Evolutionary conservation across 2,113 vertebrate genomes (phyloP).

Genomic region (Polyodon spathula): DNA sequence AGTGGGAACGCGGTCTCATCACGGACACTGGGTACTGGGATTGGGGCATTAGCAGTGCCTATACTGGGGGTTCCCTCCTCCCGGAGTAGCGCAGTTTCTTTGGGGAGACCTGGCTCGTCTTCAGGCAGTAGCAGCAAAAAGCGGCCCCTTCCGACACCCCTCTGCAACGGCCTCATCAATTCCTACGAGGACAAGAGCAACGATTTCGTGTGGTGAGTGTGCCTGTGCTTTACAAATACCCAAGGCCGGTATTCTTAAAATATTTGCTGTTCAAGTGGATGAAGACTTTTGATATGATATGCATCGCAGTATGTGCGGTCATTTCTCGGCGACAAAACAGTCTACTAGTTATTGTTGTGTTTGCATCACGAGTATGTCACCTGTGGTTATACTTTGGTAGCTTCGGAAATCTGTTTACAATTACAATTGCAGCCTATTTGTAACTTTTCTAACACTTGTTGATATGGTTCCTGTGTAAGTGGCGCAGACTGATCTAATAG

Average conservation of each 20-base stretch:
- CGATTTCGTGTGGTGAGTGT: conserved; percentile 90
- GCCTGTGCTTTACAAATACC: too few species aligned
- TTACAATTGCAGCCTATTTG: too few species aligned
- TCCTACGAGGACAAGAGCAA: conserved; percentile 98
- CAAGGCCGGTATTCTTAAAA: too few species aligned
- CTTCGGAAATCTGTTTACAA: too few species aligned
- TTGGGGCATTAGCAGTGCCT: conserved; percentile 39
- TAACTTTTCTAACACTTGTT: too few species aligned
- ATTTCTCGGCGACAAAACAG: conserved; percentile 5
- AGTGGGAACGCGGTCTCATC: conserved; percentile 47
- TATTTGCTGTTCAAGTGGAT: too few species aligned
- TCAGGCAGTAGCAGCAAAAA: conserved; percentile 59
- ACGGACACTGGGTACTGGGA: conserved; percentile 35
- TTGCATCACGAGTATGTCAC: too few species aligned
- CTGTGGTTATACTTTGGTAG: too few species aligned
- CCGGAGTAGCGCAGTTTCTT: conserved; percentile 34
- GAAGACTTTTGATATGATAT: too few species aligned
- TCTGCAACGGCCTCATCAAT: conserved; percentile 89
- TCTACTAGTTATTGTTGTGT: too few species aligned
- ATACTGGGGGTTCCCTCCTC: conserved; percentile 38
- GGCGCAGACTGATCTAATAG: too few species aligned
- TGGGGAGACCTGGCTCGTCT: conserved; percentile 43
- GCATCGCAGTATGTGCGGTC: not conserved
- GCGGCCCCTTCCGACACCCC: conserved; percentile 72
- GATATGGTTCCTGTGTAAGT: too few species aligned